Base-by-base conservation (phyloP, 2,113 vertebrate species). In the Rattus norvegicus region DNA sequence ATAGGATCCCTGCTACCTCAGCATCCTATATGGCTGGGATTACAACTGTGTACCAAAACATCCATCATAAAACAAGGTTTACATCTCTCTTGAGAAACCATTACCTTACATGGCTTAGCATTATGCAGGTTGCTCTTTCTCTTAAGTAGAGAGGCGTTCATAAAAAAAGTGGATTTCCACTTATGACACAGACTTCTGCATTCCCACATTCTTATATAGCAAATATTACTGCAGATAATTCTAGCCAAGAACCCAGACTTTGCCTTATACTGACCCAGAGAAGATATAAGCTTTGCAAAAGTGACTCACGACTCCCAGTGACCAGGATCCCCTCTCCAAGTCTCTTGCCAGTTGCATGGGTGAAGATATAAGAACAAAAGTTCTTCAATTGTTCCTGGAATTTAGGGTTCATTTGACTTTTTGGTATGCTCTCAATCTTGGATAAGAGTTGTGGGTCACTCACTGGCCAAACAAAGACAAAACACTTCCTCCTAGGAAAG, bases 391-490 rank as follows among this genome's bases (percentile, higher is more conserved):
- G 96, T 12, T 61, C 0, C 77, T n/a, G 54, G 61, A 98, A 98
- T 36, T 69, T 86, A 33, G 84, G 84, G 12, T 54, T 89, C 13
- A 98, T 70, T 22, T 97, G 84, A 0, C 70, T n/a, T 76, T 98
- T 96, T 22, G 94, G 56, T 9, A 96, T 7, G 7, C 96, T 5
- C 0, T 97, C 95, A 43, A 98, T 19, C 8, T 5, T 47, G 11
- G 9, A 1, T 75, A 97, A 72, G 17, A 97, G 16, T 1, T 77
- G 43, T 33, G 22, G 63, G 19, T 92, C 43, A 39, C 20, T 83
- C 43, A 94, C 92, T 9, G 98, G 97, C 28, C 91, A 20, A 26
- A 98, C 97, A 77, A 98, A 98, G 43, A 97, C 89, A 88, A 98
- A 98, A 84, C 97, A 98, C 65, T 98, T 98, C 52, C 83, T 69